These are phyloP conservation scores for Cydia strobilella DNA, from an alignment of 1,140 invertebrate species.

Conservation along the genomic window DNA sequence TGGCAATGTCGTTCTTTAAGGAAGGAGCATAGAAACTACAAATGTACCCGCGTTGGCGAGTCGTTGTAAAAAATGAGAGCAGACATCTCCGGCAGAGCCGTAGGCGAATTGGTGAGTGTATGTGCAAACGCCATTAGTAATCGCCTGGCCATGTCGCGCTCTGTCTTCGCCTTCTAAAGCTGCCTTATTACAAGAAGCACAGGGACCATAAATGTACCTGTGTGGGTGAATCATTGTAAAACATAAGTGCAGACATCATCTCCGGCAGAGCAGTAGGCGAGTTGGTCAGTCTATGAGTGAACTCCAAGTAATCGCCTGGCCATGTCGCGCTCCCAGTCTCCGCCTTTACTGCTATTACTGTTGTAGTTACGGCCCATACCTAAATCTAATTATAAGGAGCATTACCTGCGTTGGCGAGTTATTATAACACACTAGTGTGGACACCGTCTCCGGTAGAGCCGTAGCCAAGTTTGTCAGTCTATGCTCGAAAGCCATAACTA, in stretches of 20 bases:
- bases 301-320: constrained; percentile 84
- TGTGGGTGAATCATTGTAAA: constrained; percentile 84
- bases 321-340: constrained; percentile 79
- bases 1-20: too few species aligned
- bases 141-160: constrained; percentile 81
- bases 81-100: constrained; percentile 89
- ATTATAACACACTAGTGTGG: constrained; percentile 85
- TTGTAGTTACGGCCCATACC: too few species aligned
- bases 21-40: too few species aligned
- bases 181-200: too few species aligned
- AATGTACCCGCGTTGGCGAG: constrained; percentile 79
- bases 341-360: constrained; percentile 71
- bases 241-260: constrained; percentile 88
- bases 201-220: constrained; percentile 77
- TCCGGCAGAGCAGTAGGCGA: constrained; percentile 85
- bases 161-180: constrained; percentile 56
- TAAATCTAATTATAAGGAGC: background rate
- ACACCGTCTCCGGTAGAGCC: constrained; percentile 90
- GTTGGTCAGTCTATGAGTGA: constrained; percentile 81
- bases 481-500: constrained; percentile 84
- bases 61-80: constrained; percentile 86
- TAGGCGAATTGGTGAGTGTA: constrained; percentile 78
- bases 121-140: constrained; percentile 82
- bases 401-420: constrained; percentile 85
- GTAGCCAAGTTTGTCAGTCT: constrained; percentile 78